Evolutionary conservation across 2,797 vertebrate genomes (phyloP), one percentile per base, ranked within the genome.

Genomic region (Anguilla obscura): DNA sequence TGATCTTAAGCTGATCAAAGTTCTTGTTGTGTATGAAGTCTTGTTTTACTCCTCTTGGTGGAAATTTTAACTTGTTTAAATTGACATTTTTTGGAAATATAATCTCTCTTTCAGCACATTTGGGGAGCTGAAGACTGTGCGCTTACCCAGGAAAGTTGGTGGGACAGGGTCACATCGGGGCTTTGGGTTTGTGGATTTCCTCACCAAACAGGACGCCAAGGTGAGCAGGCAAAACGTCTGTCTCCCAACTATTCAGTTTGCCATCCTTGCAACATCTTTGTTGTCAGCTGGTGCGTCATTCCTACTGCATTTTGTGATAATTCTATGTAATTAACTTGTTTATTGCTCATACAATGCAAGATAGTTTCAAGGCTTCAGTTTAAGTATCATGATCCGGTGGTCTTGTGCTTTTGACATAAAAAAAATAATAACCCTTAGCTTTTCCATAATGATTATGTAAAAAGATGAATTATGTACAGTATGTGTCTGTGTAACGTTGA

Each of bases 191-290:
- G 94, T 99, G 91, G 99, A 99, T 95, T 99, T 99, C 89, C 88
- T 99, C 91, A 99, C 98, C 52, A 99, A 98, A 93, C 98, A 99
- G 92, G 98, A 99, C 1, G 99, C 99, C 0, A 99, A 99, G 97
- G 99, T 99, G 91, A 95, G 96, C 27, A 40, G n/a, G 45, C 24
- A 40, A 33, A 45, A 18, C 2, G 6, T 76, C 50, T 58, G 4
- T 76, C 74, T 79, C 14, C 18, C 30, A 40, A 18, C 14, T 40
- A 21, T 76, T 76, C 18, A 36, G 71, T 76, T 36, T 33, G 71
- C 33, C 71, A 76, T 33, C 33, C 10, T 36, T 27, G 60, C 12
- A 14, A 30, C 36, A 5, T 76, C 2, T n/a, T 14, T 30, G 63
- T 27, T 76, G 71, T 14, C 71, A 4, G 40, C 40, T 45, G 40